Percentiles rank a stretch among this genome's conserved stretches.
phyloP scores from a whole-genome alignment of 2,888 invertebrate species.

The Scaptomyza parva region DNA sequence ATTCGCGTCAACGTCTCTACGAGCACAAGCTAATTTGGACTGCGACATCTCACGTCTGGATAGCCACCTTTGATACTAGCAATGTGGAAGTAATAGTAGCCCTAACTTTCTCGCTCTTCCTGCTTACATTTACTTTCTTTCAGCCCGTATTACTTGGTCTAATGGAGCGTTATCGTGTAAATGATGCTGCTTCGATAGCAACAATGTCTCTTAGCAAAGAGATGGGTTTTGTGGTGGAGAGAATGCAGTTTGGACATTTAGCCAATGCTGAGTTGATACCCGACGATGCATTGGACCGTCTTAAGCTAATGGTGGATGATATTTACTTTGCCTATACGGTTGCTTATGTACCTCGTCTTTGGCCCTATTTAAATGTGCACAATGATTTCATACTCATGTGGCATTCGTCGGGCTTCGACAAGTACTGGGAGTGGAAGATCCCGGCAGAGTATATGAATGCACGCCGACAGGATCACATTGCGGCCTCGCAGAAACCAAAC shows the following conservation, averaged over 20 bases:
- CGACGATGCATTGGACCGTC: conserved; percentile 86
- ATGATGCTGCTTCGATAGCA: conserved; percentile 52
- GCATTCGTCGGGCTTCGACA: conserved; percentile 87
- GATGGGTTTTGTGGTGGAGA: conserved; percentile 88
- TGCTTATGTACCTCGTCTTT: conserved; percentile 87
- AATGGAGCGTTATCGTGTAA: conserved; percentile 56
- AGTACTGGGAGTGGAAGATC: conserved; percentile 87
- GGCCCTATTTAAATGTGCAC: conserved; percentile 86
- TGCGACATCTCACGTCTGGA: conserved; percentile 89
- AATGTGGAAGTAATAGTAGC: conserved; percentile 82
- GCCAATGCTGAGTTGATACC: conserved; percentile 88
- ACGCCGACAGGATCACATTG: conserved; percentile 72
- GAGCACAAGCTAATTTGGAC: conserved; percentile 88
- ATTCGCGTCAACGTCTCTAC: conserved; percentile 87
- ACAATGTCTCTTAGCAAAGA: conserved; percentile 85
- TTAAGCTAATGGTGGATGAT: conserved; percentile 88
- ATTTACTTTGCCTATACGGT: conserved; percentile 88
- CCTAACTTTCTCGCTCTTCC: too few relatives aligned
- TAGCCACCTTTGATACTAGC: conserved; percentile 86
- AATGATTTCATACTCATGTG: conserved; percentile 87
- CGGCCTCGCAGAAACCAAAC: conserved; percentile 58
- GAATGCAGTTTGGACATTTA: conserved; percentile 88
- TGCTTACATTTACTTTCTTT: background rate
- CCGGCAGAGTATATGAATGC: conserved; percentile 66
- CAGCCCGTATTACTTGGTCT: conserved; percentile 61